Base-by-base conservation (phyloP, 2,797 vertebrate genomes). In the Decapterus maruadsi region DNA sequence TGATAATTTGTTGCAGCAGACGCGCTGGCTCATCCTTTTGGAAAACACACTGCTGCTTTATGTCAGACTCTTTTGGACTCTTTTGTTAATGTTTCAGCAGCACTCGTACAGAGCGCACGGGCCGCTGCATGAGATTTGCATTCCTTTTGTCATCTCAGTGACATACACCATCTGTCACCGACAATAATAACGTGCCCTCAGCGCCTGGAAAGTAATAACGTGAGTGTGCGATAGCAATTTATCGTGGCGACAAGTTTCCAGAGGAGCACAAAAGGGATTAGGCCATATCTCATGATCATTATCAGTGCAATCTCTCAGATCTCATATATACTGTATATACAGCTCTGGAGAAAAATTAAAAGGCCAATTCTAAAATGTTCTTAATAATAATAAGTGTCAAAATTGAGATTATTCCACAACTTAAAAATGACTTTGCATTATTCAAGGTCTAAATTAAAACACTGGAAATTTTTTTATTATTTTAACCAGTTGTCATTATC, bases 11-110 rank as follows among this genome's bases (percentile, higher is more conserved):
- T 84, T 75, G 64, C 75, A 81, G 83, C 68, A 63, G 78, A 78
- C 12, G 10, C 43, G 17, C 26, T 83, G 88, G 75, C 85, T 85
- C 66, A 75, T 87, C 79, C 43, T 75, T 75, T 75, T 79, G 80
- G 74, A 88, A 89, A 87, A 26, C 19, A 4, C 29, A 3, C 1
- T 22, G 2, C 1, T 56, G 57, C 43, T 74, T 73, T 43, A 60
- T 85, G 68, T 70, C 59, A 62, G 64, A 80, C 77, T 55, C 13
- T 8, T n/a, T n/a, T 26, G 58, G 53, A 45, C 38, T 71, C 58
- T 79, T 73, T 72, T 79, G 62, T 75, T 63, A 68, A 74, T 46
- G 70, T 69, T 72, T 81, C 60, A 74, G 58, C 64, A 60, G 59
- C 19, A 31, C 38, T 75, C 50, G 26, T 19, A 45, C 56, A 9